Evolutionary conservation across 2,113 vertebrate genomes (phyloP).

Genomic region (Uria lomvia): DNA sequence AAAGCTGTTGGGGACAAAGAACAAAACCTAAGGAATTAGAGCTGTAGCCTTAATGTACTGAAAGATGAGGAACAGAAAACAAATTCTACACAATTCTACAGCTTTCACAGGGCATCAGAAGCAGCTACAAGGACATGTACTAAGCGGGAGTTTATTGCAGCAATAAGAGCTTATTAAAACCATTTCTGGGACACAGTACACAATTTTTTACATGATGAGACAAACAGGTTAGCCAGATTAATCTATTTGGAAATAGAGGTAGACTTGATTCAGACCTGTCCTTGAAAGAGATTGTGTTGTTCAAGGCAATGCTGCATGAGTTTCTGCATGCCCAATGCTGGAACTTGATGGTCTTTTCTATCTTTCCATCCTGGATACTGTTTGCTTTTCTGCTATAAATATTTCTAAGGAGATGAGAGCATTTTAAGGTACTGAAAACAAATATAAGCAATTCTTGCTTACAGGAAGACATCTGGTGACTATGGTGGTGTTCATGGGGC

Average conservation of each 20-base stretch:
- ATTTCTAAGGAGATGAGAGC: conserved; percentile 54
- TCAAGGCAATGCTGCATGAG: conserved; percentile 20
- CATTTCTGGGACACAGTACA: background rate
- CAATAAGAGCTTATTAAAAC: conserved; percentile 8
- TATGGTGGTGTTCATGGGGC: background rate
- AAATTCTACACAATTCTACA: background rate
- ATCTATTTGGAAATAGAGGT: background rate
- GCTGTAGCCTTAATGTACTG: background rate
- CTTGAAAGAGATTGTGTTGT: background rate
- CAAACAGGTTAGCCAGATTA: background rate
- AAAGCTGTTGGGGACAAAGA: background rate
- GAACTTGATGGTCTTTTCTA: conserved; percentile 9
- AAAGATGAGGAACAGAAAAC: background rate
- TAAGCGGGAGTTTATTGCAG: background rate
- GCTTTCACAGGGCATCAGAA: background rate
- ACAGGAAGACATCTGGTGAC: conserved; percentile 53
- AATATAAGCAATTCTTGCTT: background rate
- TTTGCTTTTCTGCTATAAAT: conserved; percentile 48
- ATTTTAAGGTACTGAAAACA: conserved; percentile 44
- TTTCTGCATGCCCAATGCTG: background rate
- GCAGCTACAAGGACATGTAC: background rate
- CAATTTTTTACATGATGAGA: background rate
- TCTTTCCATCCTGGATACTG: conserved; percentile 51
- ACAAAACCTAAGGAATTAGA: background rate
- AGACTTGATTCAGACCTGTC: background rate